Evolutionary conservation across 1,140 invertebrate species (phyloP), one percentile per base, ranked within the genome.

Genomic region (Apis mellifera): DNA sequence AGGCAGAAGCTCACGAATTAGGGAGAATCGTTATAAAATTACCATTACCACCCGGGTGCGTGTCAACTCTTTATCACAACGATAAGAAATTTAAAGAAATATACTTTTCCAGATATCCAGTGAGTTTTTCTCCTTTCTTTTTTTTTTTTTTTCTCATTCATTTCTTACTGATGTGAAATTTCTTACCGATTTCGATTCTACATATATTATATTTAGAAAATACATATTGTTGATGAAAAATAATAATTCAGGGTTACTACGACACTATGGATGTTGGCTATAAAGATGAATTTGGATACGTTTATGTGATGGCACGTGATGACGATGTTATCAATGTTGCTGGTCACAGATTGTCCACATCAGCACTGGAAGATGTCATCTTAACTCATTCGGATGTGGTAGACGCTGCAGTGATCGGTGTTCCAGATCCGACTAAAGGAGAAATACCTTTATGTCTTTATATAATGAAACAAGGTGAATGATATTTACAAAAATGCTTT

Each of bases 291-390:
- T 96, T 96, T 82, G 98, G 98, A 8, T 97, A 98, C 78, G 95
- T 99, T 2, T 97, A 97, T 90, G 97, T 99, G 0, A 97, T 98
- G 54, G 97, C 98, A 0, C 94, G 98, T 42, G 97, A 97, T 77
- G 98, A 99, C 94, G 98, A 99, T 92, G 96, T 99, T n/a, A 99
- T 99, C 77, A 99, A 99, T 90, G 98, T 99, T 1, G 97, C 98
- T 4, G 98, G 98, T 0, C 98, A 99, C 91, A 94, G 98, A 65
- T 94, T 99, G 17, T 98, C 97, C 0, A 98, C 98, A 0, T 96
- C 97, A 2, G 97, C 97, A 0, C 91, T 99, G 13, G 98, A 99
- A 92, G 98, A 99, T 92, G 97, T 98, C 0, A 95, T 99, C 13
- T 91, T 99, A 15, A 95, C 96, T 17, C 98, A 98, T 94, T 95